Evolutionary conservation across 2,797 vertebrate genomes (phyloP).

Genomic region (Sebastes trivittatus): DNA sequence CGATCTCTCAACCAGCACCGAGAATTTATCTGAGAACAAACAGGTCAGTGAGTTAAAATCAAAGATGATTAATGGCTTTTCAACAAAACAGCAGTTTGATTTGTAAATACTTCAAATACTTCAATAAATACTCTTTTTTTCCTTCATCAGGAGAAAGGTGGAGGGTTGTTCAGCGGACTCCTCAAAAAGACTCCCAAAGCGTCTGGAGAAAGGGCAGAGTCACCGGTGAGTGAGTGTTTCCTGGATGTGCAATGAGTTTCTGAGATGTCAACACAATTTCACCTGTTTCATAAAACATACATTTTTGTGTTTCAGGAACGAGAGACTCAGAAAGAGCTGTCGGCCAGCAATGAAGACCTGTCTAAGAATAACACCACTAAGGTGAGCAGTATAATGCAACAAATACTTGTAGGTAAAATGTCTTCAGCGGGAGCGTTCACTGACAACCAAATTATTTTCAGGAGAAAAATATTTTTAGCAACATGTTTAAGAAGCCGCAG

Average conservation of each 20-base stretch:
- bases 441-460: conserved; percentile 4
- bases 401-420: accelerated
- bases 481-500: conserved; percentile 66
- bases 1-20: conserved; percentile 41
- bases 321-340: conserved; percentile 41
- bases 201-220: conserved; percentile 13
- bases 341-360: conserved; percentile 36
- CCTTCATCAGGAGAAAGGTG: conserved; percentile 53
- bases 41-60: conserved; percentile 32
- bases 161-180: conserved; percentile 48
- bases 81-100: not conserved
- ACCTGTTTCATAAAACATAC: not conserved
- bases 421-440: not conserved
- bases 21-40: conserved; percentile 56
- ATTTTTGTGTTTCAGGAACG: conserved; percentile 50
- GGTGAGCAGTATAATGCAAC: conserved; percentile 16
- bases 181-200: conserved; percentile 59
- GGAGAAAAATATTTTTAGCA: conserved; percentile 68
- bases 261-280: not conserved
- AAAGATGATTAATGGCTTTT: not conserved
- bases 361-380: conserved; percentile 32
- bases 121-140: not conserved
- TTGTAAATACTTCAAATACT: not conserved
- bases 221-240: conserved; percentile 17
- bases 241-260: not conserved